A percentile compares a stretch with the other conserved stretches of the same genome.
Evolutionary conservation across 2,797 vertebrate species (phyloP).

Genomic region (Cichlasoma orientale): DNA sequence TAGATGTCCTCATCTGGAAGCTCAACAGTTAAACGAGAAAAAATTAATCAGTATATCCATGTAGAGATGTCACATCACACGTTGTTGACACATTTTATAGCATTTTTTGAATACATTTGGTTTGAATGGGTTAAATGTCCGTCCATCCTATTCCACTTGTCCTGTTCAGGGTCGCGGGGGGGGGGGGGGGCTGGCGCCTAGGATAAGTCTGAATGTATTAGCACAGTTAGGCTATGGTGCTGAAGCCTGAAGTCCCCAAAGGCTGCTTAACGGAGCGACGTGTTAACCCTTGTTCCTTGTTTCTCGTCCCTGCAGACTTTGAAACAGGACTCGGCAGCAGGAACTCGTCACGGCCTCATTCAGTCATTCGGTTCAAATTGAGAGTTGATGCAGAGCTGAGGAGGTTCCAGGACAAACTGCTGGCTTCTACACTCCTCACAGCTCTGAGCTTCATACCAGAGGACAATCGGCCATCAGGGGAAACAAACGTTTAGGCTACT

Average conservation of each 20-base stretch:
- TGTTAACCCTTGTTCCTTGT: not conserved
- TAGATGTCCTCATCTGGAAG: not conserved
- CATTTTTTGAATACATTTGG: too few species aligned
- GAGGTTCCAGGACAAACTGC: conserved; percentile 7
- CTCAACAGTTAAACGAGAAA: not conserved
- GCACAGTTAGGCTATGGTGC: not conserved
- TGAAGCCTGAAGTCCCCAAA: not conserved
- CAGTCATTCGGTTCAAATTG: not conserved
- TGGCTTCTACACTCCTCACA: not conserved
- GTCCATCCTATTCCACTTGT: too few species aligned
- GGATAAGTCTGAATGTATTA: too few species aligned
- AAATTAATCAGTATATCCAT: too few species aligned
- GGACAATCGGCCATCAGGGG: not conserved
- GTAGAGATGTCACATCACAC: too few species aligned
- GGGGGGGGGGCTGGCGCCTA: too few species aligned
- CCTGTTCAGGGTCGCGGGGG: too few species aligned
- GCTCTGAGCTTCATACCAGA: not conserved
- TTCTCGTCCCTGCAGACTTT: conserved; percentile 18
- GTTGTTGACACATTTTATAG: too few species aligned
- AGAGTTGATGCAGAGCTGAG: not conserved
- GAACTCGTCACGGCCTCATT: not conserved
- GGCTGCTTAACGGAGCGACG: not conserved
- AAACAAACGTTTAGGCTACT: not conserved
- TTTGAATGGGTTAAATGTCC: too few species aligned
- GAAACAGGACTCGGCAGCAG: conserved; percentile 15